Evolutionary conservation across 2,797 vertebrate genomes (phyloP).

Genomic region (Gymnothorax javanicus): DNA sequence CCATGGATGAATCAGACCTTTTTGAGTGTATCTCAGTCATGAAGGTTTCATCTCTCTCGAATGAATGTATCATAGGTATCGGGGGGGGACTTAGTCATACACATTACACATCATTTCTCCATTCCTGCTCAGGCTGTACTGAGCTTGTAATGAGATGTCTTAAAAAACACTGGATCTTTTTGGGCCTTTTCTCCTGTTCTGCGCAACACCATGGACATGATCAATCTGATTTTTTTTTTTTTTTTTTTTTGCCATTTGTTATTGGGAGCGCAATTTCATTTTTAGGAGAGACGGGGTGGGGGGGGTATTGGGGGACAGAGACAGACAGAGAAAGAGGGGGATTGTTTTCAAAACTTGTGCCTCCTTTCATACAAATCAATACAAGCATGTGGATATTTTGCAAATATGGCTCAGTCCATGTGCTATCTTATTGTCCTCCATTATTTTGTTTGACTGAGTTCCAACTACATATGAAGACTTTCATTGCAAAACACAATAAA

Average conservation of each 20-base stretch:
- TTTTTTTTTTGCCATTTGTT: background rate
- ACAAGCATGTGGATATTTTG: background rate
- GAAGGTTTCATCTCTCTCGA: background rate
- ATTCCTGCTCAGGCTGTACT: background rate
- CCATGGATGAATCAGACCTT: background rate
- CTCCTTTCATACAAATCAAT: constrained; percentile 17
- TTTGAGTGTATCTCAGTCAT: background rate
- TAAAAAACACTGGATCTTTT: background rate
- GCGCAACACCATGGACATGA: background rate
- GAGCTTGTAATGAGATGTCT: constrained; percentile 5
- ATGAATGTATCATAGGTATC: too few relatives aligned
- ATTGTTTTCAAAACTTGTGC: constrained; percentile 24
- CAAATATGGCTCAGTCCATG: constrained; percentile 8
- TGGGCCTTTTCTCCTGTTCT: background rate
- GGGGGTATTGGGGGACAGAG: background rate
- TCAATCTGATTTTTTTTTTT: background rate
- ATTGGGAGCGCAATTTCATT: background rate
- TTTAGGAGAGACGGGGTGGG: background rate
- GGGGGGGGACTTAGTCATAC: background rate
- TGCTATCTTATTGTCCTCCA: background rate
- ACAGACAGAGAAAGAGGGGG: background rate
- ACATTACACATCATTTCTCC: background rate
- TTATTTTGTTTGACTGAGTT: background rate
- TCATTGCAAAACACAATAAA: too few relatives aligned
- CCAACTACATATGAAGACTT: background rate